Conservation (phyloP, 2,113 vertebrate species). For the Actinemys pallida region DNA sequence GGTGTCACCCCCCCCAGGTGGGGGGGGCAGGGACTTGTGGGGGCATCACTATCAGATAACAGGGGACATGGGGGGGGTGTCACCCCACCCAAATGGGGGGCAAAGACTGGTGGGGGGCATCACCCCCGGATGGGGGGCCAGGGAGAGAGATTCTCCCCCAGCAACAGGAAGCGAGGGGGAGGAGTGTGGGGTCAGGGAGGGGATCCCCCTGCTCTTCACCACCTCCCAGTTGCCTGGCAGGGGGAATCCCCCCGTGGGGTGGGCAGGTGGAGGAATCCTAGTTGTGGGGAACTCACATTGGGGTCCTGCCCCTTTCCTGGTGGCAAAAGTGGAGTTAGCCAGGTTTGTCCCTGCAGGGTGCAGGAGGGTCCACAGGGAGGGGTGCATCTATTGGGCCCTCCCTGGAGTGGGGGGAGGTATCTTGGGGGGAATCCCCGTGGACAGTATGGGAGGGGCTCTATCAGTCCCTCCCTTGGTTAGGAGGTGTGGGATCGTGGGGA, state of each 20-base stretch:
- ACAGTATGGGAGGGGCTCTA: too few relatives aligned
- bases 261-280: too few relatives aligned
- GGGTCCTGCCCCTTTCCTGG: neutral
- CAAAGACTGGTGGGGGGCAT: neutral
- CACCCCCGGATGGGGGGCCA: too few relatives aligned
- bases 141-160: neutral
- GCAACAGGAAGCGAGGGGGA: neutral
- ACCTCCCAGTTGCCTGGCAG: too few relatives aligned
- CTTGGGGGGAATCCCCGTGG: too few relatives aligned
- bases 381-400: neutral
- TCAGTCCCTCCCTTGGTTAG: too few relatives aligned
- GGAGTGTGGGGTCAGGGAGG: neutral
- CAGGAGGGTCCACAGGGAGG: neutral
- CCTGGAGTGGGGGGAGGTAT: too few relatives aligned
- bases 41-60: neutral
- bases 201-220: neutral
- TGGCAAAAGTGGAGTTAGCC: neutral
- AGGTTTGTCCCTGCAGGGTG: neutral
- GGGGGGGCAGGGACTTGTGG: too few relatives aligned
- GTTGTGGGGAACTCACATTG: neutral
- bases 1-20: neutral
- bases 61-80: neutral
- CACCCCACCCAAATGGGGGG: neutral
- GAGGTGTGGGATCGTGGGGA: too few relatives aligned
- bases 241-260: too few relatives aligned